A percentile compares a stretch with the other conserved stretches of the same genome.
Evolutionary conservation across 1,140 invertebrate genomes (phyloP).

Genomic region (Anoplolepis gracilipes): DNA sequence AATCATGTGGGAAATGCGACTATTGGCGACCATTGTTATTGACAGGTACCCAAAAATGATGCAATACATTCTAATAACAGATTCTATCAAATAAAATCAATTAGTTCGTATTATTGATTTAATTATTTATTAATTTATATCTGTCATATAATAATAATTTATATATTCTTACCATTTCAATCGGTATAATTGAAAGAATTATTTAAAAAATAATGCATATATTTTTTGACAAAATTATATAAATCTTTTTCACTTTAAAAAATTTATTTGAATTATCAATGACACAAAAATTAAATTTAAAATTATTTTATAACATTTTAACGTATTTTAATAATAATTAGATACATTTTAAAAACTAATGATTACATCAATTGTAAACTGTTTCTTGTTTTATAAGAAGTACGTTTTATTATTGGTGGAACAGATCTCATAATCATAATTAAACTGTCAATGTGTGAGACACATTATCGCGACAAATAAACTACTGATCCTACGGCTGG

Average conservation of each 20-base stretch:
- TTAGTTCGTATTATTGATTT: background rate
- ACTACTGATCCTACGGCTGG: background rate
- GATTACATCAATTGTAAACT: background rate
- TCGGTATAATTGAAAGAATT: too few relatives aligned
- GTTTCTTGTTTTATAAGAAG: background rate
- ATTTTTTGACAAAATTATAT: too few relatives aligned
- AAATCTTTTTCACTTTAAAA: background rate
- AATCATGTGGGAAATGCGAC: background rate
- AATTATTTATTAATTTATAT: constrained; percentile 1
- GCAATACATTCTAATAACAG: background rate
- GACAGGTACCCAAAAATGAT: background rate
- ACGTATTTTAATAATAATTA: background rate
- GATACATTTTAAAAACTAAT: background rate
- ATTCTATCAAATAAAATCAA: background rate
- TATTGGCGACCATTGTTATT: background rate
- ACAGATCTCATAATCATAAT: background rate
- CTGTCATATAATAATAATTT: constrained; percentile 7
- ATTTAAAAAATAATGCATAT: too few relatives aligned
- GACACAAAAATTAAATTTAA: background rate
- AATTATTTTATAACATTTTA: background rate
- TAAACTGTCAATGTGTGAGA: background rate
- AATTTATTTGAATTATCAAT: background rate
- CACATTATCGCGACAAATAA: constrained; percentile 21
- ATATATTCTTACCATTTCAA: too few relatives aligned
- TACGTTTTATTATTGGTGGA: background rate